Percentiles rank a stretch among this genome's conserved stretches.
phyloP scores from a whole-genome alignment of 2,797 vertebrate genomes.

The Hoplostethus atlanticus region DNA sequence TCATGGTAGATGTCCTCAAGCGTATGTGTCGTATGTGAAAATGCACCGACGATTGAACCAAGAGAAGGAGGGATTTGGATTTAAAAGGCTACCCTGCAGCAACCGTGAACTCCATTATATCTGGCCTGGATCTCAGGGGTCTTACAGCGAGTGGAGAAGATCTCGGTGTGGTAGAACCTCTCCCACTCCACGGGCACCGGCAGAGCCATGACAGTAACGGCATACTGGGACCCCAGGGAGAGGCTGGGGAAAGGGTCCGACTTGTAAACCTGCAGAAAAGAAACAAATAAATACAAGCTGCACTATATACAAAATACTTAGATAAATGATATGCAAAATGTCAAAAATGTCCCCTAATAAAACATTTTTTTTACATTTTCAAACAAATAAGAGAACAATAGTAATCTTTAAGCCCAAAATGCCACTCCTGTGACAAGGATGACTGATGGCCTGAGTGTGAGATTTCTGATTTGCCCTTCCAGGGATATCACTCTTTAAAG shows the following conservation, averaged over 20 bases:
- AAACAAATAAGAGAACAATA: too few relatives aligned
- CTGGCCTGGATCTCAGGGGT: not conserved
- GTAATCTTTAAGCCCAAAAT: too few relatives aligned
- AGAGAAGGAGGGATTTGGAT: not conserved
- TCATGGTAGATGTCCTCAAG: not conserved
- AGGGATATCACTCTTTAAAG: too few relatives aligned
- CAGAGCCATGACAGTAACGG: constrained; percentile 83
- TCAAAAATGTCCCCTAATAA: too few relatives aligned
- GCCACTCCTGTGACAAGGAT: too few relatives aligned
- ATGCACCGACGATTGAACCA: not conserved
- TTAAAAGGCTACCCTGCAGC: not conserved
- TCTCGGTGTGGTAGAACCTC: constrained; percentile 72
- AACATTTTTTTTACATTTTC: too few relatives aligned
- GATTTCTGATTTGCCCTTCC: too few relatives aligned
- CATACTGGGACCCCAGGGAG: constrained; percentile 77
- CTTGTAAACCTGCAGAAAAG: constrained; percentile 78
- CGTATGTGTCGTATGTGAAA: too few relatives aligned
- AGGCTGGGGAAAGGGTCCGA: constrained; percentile 81
- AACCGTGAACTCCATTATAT: not conserved
- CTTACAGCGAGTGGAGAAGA: constrained; percentile 83
- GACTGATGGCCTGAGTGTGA: too few relatives aligned
- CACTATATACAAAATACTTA: too few relatives aligned
- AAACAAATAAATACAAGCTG: too few relatives aligned
- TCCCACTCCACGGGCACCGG: constrained; percentile 84
- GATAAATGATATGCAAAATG: too few relatives aligned